Evolutionary conservation across 2,888 invertebrate genomes (phyloP), one percentile per base, ranked within the genome.

Genomic region (Idaea biselata): DNA sequence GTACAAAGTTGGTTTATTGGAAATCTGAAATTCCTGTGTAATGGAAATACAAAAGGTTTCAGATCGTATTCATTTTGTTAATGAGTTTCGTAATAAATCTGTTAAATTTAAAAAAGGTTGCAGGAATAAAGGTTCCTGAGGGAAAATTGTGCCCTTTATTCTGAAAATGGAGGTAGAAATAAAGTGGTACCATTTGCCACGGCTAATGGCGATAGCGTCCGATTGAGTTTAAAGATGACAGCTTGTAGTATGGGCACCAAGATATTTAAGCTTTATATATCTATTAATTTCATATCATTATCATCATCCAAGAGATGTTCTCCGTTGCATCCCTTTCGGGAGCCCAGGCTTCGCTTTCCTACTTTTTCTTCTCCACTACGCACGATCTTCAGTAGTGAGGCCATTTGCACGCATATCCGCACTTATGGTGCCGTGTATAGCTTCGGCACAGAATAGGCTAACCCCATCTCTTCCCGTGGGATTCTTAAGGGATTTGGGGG

Each of bases 1-100:
- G 44, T 44, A 44, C 14, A 44, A 8, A 44, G 44, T 44, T 44
- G 44, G 44, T 44, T 44, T 44, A 44, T 44, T 44, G 44, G 44
- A 44, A 44, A 44, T 44, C 44, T 44, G 44, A 44, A 44, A 44
- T 44, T 8, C 44, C 44, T 44, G 44, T 44, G 44, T 44, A 44
- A 44, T 44, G 44, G 14, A 44, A 44, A 44, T 44, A 44, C 44
- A 44, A 44, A 44, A 44, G 44, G 44, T 44, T 44, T 44, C 44
- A 44, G 14, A 44, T 44, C 44, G 44, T 44, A 44, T 44, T 44
- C 44, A 44, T 44, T 44, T 44, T 44, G 44, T 44, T 44, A 44
- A 44, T 44, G 44, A 44, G 44, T 44, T 44, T 44, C 44, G 44
- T 44, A 44, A 44, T 44, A 44, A 44, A 44, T 44, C 44, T 44